phyloP scores from a whole-genome alignment of 53 echinoderm and acorn worm genomes.

The Glandiceps talaboti region DNA sequence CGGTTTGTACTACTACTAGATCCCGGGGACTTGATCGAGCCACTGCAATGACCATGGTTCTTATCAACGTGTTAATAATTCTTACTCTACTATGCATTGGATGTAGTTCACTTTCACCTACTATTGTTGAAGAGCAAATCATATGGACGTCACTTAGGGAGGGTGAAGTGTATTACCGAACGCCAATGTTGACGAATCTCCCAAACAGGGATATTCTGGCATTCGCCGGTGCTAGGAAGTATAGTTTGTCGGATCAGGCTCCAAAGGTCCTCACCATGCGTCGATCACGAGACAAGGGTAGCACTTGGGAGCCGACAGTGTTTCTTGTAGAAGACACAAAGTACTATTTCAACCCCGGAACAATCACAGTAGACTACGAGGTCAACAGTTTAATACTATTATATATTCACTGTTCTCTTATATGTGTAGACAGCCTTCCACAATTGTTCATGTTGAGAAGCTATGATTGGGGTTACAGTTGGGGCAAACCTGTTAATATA shows the following conservation, averaged over 20 bases:
- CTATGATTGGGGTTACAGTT: slow-evolving; percentile 30
- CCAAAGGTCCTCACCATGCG: slow-evolving; percentile 55
- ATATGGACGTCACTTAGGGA: not conserved
- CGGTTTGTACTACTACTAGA: too few species aligned
- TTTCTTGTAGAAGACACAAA: slow-evolving; percentile 31
- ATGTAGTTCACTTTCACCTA: too few species aligned
- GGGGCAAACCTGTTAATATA: slow-evolving; percentile 27
- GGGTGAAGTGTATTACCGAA: slow-evolving; percentile 38
- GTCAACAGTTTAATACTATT: slow-evolving; percentile 28
- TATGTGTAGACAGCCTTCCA: not conserved
- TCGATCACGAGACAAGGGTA: slow-evolving; percentile 21
- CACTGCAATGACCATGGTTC: too few species aligned
- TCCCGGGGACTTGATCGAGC: too few species aligned
- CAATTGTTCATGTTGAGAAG: slow-evolving; percentile 24
- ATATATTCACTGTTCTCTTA: slow-evolving; percentile 20
- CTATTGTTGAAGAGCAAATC: not conserved
- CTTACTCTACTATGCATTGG: too few species aligned
- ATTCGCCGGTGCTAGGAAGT: slow-evolving; percentile 40
- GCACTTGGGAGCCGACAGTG: slow-evolving; percentile 7
- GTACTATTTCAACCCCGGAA: slow-evolving; percentile 42
- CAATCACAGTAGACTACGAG: slow-evolving; percentile 26
- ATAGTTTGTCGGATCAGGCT: slow-evolving; percentile 19
- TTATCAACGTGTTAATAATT: too few species aligned
- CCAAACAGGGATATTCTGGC: slow-evolving; percentile 37
- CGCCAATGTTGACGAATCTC: slow-evolving; percentile 26